phyloP scores from a whole-genome alignment of 2,113 vertebrate species.

The Ictalurus punctatus region DNA sequence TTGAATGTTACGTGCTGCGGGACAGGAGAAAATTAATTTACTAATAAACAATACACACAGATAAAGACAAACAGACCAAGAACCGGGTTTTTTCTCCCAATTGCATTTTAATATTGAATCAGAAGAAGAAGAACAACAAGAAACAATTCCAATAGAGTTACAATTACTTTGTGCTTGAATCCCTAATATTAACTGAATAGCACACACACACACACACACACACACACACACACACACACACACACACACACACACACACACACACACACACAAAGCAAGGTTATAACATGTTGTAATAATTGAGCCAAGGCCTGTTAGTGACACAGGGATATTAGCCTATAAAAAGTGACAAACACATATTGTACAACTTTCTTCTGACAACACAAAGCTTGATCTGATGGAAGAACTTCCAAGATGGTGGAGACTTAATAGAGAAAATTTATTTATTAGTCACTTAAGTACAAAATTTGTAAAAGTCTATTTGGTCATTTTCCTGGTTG shows the following conservation, averaged over 20 bases:
- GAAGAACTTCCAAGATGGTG: neutral
- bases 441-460: neutral
- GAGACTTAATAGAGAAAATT: neutral
- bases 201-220: neutral
- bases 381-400: neutral
- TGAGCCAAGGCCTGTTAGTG: neutral
- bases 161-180: no score
- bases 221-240: neutral
- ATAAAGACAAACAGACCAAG: conserved; percentile 25
- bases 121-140: neutral
- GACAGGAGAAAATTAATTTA: conserved; percentile 34
- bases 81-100: neutral
- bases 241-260: neutral
- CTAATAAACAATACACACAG: neutral
- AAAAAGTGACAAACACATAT: neutral
- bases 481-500: neutral
- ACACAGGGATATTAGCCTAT: neutral
- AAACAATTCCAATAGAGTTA: neutral
- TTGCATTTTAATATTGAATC: neutral
- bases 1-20: conserved; percentile 82
- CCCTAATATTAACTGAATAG: no score
- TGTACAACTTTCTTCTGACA: neutral
- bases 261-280: neutral
- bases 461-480: neutral
- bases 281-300: neutral